These are phyloP conservation scores for Gallirallus australis DNA, from an alignment of 2,797 vertebrate species.

Conservation along the genomic window DNA sequence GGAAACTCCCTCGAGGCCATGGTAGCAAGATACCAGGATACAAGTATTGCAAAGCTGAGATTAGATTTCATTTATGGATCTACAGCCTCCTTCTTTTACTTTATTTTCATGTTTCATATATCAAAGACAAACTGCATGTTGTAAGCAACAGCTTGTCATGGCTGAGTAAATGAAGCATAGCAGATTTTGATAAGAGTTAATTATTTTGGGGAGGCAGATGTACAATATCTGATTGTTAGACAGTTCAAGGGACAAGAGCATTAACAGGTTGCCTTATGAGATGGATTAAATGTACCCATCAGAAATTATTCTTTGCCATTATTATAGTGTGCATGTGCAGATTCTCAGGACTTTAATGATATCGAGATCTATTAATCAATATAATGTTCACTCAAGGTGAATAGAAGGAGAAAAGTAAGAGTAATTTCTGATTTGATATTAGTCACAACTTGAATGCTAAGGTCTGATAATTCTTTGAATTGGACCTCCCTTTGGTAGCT, in stretches of 20 bases:
- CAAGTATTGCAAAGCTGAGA: neutral
- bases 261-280: neutral
- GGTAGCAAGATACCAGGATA: neutral
- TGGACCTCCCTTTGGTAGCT: neutral
- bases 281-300: neutral
- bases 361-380: constrained; percentile 54
- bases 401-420: constrained; percentile 14
- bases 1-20: neutral
- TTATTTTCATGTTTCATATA: neutral
- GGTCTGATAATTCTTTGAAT: constrained; percentile 59
- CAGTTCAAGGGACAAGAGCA: neutral
- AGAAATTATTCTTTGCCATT: neutral
- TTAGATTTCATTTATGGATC: neutral
- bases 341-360: neutral
- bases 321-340: neutral
- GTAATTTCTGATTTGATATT: constrained; percentile 39
- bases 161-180: neutral
- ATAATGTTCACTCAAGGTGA: constrained; percentile 25
- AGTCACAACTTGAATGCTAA: constrained; percentile 36
- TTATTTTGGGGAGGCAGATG: neutral
- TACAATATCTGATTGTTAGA: neutral
- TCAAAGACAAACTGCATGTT: neutral
- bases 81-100: neutral
- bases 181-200: neutral
- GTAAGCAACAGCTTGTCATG: neutral